Conservation (phyloP, 2,113 vertebrate species). For the Elephas maximus region DNA sequence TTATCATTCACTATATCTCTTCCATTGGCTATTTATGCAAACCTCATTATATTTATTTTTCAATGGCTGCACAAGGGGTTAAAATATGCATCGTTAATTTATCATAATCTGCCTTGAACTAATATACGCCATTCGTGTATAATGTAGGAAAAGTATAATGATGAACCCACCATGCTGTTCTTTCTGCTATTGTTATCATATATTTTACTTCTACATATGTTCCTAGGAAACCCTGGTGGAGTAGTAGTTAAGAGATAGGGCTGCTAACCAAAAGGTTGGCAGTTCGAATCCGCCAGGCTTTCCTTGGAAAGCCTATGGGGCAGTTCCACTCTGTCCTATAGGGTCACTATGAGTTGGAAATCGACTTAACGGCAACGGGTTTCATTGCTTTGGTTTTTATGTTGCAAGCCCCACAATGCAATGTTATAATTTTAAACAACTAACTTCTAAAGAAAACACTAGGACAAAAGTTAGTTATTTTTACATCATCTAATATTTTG, state of each 20-base stretch:
- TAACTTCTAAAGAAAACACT: neutral
- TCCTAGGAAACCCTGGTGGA: no score
- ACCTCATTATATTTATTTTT: neutral
- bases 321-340: no score
- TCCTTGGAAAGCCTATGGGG: no score
- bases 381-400: no score
- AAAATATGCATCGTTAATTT: neutral
- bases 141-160: no score
- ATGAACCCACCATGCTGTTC: no score
- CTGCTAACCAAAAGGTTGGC: no score
- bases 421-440: neutral
- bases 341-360: no score
- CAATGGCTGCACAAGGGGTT: neutral
- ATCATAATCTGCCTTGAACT: neutral
- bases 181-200: neutral
- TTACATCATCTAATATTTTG: neutral
- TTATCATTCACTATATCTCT: neutral
- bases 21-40: neutral
- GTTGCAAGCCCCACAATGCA: neutral
- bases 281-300: no score
- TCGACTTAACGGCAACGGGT: no score
- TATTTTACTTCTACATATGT: neutral
- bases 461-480: neutral
- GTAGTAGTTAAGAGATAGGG: no score
- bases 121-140: neutral